These are phyloP conservation scores for Megaceryle maxima DNA, from an alignment of 2,113 vertebrate genomes.

Conservation along the genomic window DNA sequence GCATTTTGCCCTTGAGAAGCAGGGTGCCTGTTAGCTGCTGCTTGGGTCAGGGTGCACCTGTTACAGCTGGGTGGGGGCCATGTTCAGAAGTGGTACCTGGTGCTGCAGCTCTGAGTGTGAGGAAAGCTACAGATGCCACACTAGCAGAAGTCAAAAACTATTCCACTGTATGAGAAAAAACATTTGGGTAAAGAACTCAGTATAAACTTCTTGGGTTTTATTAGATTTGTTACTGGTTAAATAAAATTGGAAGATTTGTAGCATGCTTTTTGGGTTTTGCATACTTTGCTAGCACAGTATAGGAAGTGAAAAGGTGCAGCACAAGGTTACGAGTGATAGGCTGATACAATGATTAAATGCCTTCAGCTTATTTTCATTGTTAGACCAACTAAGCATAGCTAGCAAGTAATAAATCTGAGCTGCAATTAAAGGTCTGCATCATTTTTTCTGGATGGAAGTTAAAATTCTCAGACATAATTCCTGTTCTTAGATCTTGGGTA, in stretches of 20 bases:
- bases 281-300: not conserved
- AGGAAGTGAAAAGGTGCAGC: not conserved
- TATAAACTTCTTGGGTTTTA: not conserved
- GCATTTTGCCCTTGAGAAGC: not conserved
- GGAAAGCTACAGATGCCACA: not conserved
- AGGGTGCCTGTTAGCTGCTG: not conserved
- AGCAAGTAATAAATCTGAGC: slow-evolving; percentile 22
- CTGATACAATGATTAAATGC: not conserved
- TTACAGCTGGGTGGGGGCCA: not conserved
- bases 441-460: not conserved
- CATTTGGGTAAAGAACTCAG: not conserved
- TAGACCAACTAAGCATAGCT: not conserved
- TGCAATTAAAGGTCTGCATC: not conserved
- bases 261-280: not conserved
- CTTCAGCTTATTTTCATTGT: not conserved
- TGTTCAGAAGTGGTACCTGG: not conserved
- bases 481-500: not conserved
- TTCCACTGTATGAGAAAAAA: not conserved
- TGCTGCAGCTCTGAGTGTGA: not conserved
- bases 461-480: not conserved
- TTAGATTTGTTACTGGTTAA: not conserved
- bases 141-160: not conserved
- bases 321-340: not conserved
- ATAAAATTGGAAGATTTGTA: not conserved
- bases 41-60: not conserved